Conservation (phyloP, 2,888 invertebrate species). For the Pantelozetes paolii region DNA sequence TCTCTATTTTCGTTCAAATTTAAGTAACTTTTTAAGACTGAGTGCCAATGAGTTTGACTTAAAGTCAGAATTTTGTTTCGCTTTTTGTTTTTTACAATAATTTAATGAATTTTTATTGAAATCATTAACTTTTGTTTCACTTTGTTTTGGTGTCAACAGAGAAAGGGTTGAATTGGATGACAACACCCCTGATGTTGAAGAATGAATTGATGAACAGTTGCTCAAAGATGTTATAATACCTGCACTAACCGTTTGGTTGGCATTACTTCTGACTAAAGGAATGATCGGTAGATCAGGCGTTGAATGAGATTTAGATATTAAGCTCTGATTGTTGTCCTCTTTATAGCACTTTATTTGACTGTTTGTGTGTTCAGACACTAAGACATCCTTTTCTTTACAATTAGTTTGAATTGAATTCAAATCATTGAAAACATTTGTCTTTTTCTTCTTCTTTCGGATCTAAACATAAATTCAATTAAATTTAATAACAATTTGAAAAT, state of each 20-base stretch:
- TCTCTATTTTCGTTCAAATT: conserved; percentile 27
- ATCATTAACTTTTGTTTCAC: not conserved
- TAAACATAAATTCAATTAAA: not conserved
- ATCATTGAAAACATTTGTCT: not conserved
- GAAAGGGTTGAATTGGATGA: conserved; percentile 9
- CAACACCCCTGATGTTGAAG: conserved; percentile 25
- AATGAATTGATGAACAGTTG: not conserved
- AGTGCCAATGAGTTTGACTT: not conserved
- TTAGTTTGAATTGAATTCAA: not conserved
- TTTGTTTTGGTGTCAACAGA: not conserved
- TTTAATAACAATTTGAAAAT: not conserved
- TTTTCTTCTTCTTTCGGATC: conserved; percentile 24
- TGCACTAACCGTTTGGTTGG: not conserved
- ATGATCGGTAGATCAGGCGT: not conserved
- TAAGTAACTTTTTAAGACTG: conserved; percentile 24
- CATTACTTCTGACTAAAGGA: not conserved
- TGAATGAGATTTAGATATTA: conserved; percentile 23
- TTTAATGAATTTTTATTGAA: not conserved
- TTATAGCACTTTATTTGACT: not conserved
- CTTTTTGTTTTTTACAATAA: not conserved
- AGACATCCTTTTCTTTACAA: not conserved
- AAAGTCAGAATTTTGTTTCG: not conserved
- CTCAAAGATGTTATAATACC: not conserved
- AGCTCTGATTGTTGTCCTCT: not conserved
- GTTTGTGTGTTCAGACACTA: not conserved